These are phyloP conservation scores for Temnopleurus reevesii DNA, from an alignment of 53 echinoderm and acorn worm genomes.

Conservation along the genomic window DNA sequence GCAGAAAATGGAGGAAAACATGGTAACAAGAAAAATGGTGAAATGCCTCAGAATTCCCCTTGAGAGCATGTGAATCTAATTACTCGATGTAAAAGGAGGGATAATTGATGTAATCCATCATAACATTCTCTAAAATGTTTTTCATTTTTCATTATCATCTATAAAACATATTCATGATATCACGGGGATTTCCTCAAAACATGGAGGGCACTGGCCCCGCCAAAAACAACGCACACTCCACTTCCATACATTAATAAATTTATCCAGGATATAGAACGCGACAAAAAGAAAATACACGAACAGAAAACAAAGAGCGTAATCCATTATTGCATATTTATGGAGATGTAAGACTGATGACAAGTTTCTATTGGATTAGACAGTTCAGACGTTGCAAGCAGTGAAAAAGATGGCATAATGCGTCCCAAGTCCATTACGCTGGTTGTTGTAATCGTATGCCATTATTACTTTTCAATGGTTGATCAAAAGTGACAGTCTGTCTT, in stretches of 20 bases:
- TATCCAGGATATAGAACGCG: background rate
- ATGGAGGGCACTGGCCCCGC: too few species aligned
- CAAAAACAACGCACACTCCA: background rate
- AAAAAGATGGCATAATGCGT: background rate
- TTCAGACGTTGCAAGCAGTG: background rate
- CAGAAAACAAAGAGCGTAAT: background rate
- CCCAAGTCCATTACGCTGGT: background rate
- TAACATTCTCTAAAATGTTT: too few species aligned
- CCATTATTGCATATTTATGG: background rate
- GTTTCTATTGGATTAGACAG: background rate
- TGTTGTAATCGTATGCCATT: background rate
- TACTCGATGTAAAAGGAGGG: too few species aligned
- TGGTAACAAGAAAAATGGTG: too few species aligned
- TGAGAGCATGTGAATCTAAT: too few species aligned
- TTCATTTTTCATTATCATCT: too few species aligned
- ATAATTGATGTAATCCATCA: too few species aligned
- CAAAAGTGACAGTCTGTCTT: background rate
- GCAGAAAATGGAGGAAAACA: too few species aligned
- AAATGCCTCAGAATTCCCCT: too few species aligned
- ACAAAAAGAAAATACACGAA: background rate
- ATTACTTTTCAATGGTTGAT: background rate
- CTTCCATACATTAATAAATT: conserved; percentile 1
- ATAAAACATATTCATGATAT: too few species aligned
- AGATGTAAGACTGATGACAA: background rate
- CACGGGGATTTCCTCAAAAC: too few species aligned